Conservation (phyloP, 2,113 vertebrate species). For the Thymallus thymallus region DNA sequence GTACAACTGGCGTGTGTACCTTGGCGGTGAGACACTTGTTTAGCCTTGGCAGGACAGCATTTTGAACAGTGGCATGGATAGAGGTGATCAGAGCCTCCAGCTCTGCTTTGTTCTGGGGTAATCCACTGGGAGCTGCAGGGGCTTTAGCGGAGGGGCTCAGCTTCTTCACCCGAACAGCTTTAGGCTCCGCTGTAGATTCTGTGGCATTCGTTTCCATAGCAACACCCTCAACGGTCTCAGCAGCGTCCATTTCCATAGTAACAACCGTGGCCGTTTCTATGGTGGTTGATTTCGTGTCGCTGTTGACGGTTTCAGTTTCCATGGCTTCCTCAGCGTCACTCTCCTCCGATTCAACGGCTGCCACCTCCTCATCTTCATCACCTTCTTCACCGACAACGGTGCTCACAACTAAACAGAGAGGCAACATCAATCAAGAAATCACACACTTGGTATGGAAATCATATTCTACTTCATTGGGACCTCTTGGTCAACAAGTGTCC, state of each 20-base stretch:
- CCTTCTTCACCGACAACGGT: slow-evolving; percentile 49
- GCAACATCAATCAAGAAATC: not conserved
- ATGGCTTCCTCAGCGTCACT: slow-evolving; percentile 67
- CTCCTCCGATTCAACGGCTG: slow-evolving; percentile 73
- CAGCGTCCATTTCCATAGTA: slow-evolving; percentile 50
- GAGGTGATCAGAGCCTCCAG: slow-evolving; percentile 79
- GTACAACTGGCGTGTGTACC: slow-evolving; percentile 63
- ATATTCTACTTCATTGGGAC: not conserved
- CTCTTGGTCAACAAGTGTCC: not conserved
- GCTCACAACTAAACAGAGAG: not conserved
- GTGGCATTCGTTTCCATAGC: slow-evolving; percentile 67
- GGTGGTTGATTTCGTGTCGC: not conserved
- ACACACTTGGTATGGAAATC: not conserved
- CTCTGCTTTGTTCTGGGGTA: slow-evolving; percentile 83
- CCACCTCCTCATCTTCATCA: slow-evolving; percentile 61
- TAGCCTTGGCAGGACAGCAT: slow-evolving; percentile 85
- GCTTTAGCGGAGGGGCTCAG: not conserved
- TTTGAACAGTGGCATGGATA: slow-evolving; percentile 82
- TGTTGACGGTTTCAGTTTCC: slow-evolving; percentile 36
- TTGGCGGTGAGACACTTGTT: slow-evolving; percentile 90
- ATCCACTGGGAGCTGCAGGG: slow-evolving; percentile 61
- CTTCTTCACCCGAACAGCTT: not conserved
- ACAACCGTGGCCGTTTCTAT: not conserved
- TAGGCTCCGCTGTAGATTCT: slow-evolving; percentile 14
- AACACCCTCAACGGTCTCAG: slow-evolving; percentile 48